These are phyloP conservation scores for Zapus hudsonius DNA, from an alignment of 2,113 vertebrate genomes.

Conservation along the genomic window DNA sequence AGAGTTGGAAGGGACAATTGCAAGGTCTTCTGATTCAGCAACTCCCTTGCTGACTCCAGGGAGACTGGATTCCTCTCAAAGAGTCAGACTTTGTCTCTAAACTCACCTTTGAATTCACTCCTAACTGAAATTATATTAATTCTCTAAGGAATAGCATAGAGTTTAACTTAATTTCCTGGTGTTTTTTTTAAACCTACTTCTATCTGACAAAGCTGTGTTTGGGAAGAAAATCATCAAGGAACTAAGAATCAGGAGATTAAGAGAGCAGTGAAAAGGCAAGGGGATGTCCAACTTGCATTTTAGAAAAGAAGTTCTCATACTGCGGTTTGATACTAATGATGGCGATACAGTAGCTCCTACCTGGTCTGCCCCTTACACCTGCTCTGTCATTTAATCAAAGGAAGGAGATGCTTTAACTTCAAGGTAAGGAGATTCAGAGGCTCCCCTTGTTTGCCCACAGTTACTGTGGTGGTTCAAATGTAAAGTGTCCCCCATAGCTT, in stretches of 20 bases:
- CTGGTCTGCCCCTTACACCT: background rate
- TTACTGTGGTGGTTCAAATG: background rate
- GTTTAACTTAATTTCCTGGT: background rate
- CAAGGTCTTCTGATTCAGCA: background rate
- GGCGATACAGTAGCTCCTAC: background rate
- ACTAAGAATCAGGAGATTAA: background rate
- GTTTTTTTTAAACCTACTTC: background rate
- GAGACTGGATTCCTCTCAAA: background rate
- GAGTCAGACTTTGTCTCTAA: background rate
- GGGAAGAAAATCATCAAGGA: background rate
- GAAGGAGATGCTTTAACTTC: background rate
- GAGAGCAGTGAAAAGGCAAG: background rate
- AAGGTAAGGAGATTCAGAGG: background rate
- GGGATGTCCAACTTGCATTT: background rate
- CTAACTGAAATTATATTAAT: background rate
- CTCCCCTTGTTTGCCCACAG: background rate
- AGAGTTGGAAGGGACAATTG: background rate
- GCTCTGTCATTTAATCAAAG: background rate
- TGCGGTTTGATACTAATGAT: background rate
- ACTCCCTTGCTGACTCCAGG: background rate
- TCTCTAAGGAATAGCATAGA: background rate
- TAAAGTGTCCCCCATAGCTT: background rate
- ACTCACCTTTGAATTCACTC: background rate
- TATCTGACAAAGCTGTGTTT: background rate
- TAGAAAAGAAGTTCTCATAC: background rate